Percentiles rank a stretch among this genome's conserved stretches.
Conservation (phyloP, 2,888 invertebrate species). For the Morinoia aosen region DNA sequence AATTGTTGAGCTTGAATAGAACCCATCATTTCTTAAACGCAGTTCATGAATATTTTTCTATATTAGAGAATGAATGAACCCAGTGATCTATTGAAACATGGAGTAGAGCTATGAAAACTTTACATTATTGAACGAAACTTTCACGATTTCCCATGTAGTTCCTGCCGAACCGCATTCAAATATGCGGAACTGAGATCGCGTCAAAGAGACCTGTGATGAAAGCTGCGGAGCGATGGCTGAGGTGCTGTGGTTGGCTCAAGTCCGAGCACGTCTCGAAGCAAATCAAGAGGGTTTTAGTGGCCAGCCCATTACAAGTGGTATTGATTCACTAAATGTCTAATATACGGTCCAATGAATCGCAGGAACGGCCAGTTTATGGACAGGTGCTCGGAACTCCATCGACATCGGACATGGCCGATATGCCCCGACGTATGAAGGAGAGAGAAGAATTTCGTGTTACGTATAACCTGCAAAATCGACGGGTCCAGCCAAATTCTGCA, state of each 20-base stretch:
- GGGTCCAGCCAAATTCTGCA: not conserved
- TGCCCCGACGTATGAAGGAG: not conserved
- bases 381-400: conserved; percentile 30
- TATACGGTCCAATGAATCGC: conserved; percentile 50
- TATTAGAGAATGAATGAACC: too few relatives aligned
- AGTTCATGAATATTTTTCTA: too few relatives aligned
- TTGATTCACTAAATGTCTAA: conserved; percentile 50
- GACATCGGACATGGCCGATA: conserved; percentile 1
- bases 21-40: not conserved
- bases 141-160: not conserved
- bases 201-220: not conserved
- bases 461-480: too few relatives aligned
- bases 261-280: conserved; percentile 33
- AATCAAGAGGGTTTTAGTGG: conserved; percentile 50
- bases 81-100: not conserved
- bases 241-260: not conserved
- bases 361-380: conserved; percentile 13
- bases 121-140: not conserved
- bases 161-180: not conserved
- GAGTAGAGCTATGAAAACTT: not conserved
- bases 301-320: conserved; percentile 46
- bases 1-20: not conserved
- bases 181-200: not conserved
- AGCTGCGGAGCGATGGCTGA: not conserved
- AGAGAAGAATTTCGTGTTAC: not conserved